These are phyloP conservation scores for Oligia latruncula DNA, from an alignment of 2,888 invertebrate genomes.

Conservation along the genomic window DNA sequence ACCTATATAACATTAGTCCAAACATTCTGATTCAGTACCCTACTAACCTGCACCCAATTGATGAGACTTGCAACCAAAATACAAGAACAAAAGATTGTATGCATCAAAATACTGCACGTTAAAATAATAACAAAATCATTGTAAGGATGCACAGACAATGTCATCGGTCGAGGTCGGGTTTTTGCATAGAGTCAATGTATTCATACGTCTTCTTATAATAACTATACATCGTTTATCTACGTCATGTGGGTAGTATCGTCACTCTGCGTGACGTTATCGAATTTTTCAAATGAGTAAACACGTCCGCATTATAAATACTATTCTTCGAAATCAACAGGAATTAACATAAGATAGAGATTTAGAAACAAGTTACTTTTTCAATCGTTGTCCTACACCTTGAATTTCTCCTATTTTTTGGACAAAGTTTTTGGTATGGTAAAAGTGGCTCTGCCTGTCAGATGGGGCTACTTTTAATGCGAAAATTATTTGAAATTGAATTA, in stretches of 20 bases:
- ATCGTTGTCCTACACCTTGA: no score
- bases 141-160: slow-evolving; percentile 40
- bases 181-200: slow-evolving; percentile 43
- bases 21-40: not conserved
- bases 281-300: slow-evolving; percentile 9
- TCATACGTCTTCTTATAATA: slow-evolving; percentile 29
- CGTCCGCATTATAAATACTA: not conserved
- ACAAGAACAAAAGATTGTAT: slow-evolving; percentile 7
- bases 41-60: slow-evolving; percentile 1
- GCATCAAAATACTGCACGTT: slow-evolving; percentile 5
- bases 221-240: slow-evolving; percentile 23
- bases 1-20: not conserved
- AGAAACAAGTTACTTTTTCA: not conserved
- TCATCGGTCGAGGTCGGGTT: slow-evolving; percentile 49
- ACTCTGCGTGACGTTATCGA: slow-evolving; percentile 38
- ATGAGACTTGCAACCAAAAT: slow-evolving; percentile 27
- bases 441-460: not conserved
- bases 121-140: slow-evolving; percentile 7
- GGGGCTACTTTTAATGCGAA: not conserved
- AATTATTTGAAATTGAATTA: no score
- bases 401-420: no score
- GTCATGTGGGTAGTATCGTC: slow-evolving; percentile 29
- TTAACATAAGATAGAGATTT: not conserved
- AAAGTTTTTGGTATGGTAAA: not conserved
- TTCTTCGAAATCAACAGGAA: not conserved